Conservation (phyloP, 2,113 vertebrate species). For the Nibea coibor region DNA sequence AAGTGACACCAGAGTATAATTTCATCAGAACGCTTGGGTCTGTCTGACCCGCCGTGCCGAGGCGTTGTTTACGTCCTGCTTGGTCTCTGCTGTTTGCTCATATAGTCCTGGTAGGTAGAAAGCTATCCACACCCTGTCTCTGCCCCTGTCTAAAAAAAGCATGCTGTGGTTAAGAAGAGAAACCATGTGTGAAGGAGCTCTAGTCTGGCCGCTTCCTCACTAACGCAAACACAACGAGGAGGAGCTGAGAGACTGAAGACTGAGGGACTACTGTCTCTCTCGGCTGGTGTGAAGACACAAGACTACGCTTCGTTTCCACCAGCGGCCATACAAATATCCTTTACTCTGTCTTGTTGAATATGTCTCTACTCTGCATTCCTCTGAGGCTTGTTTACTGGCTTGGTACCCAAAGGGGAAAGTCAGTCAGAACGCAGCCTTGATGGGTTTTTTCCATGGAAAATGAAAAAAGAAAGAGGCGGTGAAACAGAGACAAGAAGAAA, state of each 20-base stretch:
- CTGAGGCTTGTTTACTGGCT: conserved; percentile 7
- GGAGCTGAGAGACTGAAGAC: conserved; percentile 34
- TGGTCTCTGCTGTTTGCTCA: conserved; percentile 61
- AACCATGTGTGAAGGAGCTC: conserved; percentile 45
- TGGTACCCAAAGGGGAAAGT: conserved; percentile 10
- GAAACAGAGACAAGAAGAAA: conserved; percentile 1
- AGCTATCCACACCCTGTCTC: conserved; percentile 80
- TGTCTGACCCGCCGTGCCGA: conserved; percentile 8
- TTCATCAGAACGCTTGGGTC: conserved; percentile 27
- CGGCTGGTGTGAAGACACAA: conserved; percentile 20
- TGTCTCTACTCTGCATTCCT: background rate
- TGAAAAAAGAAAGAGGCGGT: background rate
- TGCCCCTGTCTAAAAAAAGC: conserved; percentile 72
- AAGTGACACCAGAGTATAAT: conserved; percentile 37
- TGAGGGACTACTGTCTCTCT: conserved; percentile 45
- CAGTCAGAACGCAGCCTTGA: conserved; percentile 31
- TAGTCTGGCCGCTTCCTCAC: conserved; percentile 23
- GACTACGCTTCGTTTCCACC: conserved; percentile 7
- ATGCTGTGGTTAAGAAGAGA: conserved; percentile 67
- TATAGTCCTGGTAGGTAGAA: conserved; percentile 54
- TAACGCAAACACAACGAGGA: background rate
- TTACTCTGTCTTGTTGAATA: background rate
- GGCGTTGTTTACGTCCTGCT: conserved; percentile 55
- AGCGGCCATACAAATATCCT: background rate
- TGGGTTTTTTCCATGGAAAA: conserved; percentile 56